Evolutionary conservation across 53 echinoderm and acorn worm species (phyloP).

Genomic region (Arbacia lixula): DNA sequence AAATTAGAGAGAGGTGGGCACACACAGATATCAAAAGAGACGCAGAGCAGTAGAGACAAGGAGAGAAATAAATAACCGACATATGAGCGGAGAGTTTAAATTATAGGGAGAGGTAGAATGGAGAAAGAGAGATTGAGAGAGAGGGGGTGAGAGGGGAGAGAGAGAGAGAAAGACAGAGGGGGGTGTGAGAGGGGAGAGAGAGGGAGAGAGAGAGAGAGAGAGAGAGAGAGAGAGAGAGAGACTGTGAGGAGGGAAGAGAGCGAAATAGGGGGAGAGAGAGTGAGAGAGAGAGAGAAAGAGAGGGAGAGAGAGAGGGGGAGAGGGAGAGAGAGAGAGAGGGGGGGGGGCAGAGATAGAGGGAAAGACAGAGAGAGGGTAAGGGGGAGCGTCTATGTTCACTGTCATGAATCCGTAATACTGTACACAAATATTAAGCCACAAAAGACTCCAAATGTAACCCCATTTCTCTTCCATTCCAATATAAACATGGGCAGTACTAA

Average conservation of each 20-base stretch:
- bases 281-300: not conserved
- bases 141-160: not conserved
- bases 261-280: not conserved
- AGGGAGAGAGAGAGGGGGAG: no score
- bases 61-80: no score
- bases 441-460: no score
- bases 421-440: no score
- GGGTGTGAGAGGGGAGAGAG: not conserved
- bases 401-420: no score
- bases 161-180: not conserved
- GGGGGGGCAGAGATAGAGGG: not conserved
- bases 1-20: no score
- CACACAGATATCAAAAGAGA: no score
- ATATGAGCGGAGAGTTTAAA: not conserved
- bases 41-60: no score
- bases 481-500: not conserved
- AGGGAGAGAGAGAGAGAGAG: not conserved
- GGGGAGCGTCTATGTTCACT: no score
- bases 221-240: not conserved
- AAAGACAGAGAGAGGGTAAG: not conserved
- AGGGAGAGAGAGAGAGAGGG: not conserved
- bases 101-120: no score
- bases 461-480: not conserved
- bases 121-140: not conserved
- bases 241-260: not conserved